Conservation (phyloP, 92 coral and sea anemone species). For the Parazoanthus darwini region DNA sequence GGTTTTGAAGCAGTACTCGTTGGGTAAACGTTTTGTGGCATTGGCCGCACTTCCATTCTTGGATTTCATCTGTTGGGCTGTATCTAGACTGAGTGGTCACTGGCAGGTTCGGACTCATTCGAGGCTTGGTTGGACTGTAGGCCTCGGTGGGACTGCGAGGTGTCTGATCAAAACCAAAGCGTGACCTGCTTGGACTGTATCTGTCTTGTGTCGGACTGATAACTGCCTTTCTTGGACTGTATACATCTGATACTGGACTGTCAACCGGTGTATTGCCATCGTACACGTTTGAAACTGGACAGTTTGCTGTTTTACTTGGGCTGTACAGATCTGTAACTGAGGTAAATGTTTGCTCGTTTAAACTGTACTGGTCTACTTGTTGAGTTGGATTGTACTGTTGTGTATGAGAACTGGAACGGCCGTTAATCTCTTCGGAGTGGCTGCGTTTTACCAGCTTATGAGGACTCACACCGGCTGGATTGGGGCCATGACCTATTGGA, state of each 20-base stretch:
- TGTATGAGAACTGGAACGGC: no score
- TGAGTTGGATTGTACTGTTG: background rate
- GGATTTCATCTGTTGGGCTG: slow-evolving; percentile 49
- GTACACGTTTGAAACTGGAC: background rate
- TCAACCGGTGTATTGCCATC: background rate
- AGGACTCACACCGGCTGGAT: background rate
- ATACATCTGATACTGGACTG: slow-evolving; percentile 9
- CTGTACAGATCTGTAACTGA: background rate
- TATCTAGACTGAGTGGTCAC: slow-evolving; percentile 23
- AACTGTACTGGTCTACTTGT: background rate
- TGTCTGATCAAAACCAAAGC: slow-evolving; percentile 19
- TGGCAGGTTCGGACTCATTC: slow-evolving; percentile 17
- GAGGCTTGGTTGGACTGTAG: slow-evolving; percentile 36
- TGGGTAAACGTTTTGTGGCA: slow-evolving; percentile 84
- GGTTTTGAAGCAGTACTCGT: slow-evolving; percentile 78
- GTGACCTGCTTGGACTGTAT: slow-evolving; percentile 2
- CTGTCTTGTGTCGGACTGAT: background rate
- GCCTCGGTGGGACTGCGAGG: background rate
- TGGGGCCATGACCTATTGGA: background rate
- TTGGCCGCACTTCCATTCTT: slow-evolving; percentile 85
- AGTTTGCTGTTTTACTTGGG: background rate
- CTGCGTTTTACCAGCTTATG: background rate
- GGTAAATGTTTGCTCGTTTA: background rate
- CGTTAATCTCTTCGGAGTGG: background rate
- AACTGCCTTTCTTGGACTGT: background rate